Evolutionary conservation across 2,797 vertebrate genomes (phyloP).

Genomic region (Holocentrus rufus): DNA sequence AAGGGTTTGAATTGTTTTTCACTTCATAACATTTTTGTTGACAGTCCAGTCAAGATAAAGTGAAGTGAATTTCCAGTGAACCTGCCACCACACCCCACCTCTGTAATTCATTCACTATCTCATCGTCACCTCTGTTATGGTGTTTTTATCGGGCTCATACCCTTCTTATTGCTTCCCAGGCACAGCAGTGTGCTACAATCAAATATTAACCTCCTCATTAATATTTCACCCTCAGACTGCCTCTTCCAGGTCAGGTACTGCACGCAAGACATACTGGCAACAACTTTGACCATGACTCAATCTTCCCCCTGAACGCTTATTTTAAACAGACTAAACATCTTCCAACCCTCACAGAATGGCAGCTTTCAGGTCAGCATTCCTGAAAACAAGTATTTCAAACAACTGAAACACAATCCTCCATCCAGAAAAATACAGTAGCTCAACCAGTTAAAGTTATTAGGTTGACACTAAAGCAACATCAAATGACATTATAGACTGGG

Average conservation of each 20-base stretch:
- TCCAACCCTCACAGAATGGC: background rate
- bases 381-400: background rate
- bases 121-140: slow-evolving; percentile 9
- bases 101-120: background rate
- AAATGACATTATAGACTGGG: background rate
- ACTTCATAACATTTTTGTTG: background rate
- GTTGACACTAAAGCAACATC: background rate
- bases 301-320: too few relatives aligned
- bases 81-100: background rate
- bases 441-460: background rate
- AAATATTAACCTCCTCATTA: slow-evolving; percentile 75
- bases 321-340: background rate
- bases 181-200: slow-evolving; percentile 53
- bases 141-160: background rate
- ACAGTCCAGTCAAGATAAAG: background rate
- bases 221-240: slow-evolving; percentile 64
- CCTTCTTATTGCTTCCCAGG: slow-evolving; percentile 32
- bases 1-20: background rate
- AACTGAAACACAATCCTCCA: background rate
- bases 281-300: slow-evolving; percentile 21
- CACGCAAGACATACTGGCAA: slow-evolving; percentile 32
- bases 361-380: background rate
- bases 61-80: background rate
- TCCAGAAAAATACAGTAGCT: background rate
- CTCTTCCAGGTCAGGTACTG: slow-evolving; percentile 50